Conservation (phyloP, 2,797 vertebrate genomes). For the Arremon brunneinucha region DNA sequence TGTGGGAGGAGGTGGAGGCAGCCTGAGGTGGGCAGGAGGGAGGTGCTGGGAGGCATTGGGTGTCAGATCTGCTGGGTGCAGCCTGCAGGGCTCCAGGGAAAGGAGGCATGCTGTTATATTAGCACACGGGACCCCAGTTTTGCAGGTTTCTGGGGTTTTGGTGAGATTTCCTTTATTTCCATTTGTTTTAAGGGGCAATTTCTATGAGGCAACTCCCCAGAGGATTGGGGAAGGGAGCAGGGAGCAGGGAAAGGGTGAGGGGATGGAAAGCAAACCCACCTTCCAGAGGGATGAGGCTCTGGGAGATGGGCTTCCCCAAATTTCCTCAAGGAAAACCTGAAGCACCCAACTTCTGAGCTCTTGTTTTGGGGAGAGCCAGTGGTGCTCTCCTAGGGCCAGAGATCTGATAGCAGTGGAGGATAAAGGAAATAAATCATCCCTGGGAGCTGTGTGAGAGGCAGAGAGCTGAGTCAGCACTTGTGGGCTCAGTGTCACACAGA, state of each 20-base stretch:
- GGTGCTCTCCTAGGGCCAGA: background rate
- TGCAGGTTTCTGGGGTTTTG: background rate
- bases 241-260: background rate
- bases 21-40: background rate
- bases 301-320: background rate
- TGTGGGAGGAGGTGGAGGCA: background rate
- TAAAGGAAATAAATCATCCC: background rate
- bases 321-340: background rate
- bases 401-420: background rate
- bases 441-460: background rate
- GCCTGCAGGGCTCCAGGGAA: background rate
- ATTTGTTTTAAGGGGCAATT: background rate
- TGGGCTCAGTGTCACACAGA: background rate
- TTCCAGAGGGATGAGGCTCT: background rate
- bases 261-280: background rate
- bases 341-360: background rate
- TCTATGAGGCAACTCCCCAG: no score
- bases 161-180: background rate
- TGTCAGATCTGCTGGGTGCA: background rate
- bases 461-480: background rate
- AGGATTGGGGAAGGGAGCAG: background rate
- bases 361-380: background rate
- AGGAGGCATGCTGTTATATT: background rate
- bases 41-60: background rate
- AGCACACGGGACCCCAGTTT: accelerated